Percentiles rank a stretch among this genome's conserved stretches.
These are phyloP conservation scores for Euura lappo DNA, from an alignment of 1,140 invertebrate genomes.

Conservation along the genomic window DNA sequence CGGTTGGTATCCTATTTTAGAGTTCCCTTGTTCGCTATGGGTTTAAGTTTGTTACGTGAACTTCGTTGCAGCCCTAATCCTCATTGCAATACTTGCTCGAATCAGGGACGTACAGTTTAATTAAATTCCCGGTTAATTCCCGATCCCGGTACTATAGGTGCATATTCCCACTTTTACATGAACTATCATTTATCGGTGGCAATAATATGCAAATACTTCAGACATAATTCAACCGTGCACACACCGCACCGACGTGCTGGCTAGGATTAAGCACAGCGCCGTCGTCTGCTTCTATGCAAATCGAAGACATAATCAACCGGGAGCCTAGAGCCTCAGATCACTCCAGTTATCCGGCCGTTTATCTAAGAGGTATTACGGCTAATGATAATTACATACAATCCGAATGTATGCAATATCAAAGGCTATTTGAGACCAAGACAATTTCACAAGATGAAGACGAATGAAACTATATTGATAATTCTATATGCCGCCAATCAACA, in stretches of 20 bases:
- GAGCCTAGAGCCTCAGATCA: background rate
- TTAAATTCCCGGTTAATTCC: background rate
- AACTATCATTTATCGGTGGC: constrained; percentile 1
- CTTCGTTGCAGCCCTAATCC: background rate
- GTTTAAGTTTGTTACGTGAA: background rate
- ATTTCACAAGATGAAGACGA: no score
- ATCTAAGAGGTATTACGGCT: background rate
- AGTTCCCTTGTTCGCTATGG: background rate
- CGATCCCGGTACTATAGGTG: background rate
- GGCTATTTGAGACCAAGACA: no score
- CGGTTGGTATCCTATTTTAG: background rate
- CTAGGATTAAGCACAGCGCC: background rate
- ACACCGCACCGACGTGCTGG: background rate
- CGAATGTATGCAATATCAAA: no score
- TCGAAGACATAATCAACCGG: constrained; percentile 2
- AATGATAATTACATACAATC: background rate
- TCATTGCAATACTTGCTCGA: background rate
- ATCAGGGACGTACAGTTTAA: background rate
- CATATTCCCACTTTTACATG: background rate
- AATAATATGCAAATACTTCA: background rate
- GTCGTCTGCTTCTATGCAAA: constrained; percentile 1
- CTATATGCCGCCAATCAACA: no score
- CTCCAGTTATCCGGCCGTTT: background rate
- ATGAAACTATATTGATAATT: no score
- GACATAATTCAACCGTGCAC: background rate